These are phyloP conservation scores for Anser brachyrhynchus DNA, from an alignment of 2,113 vertebrate species.

Conservation along the genomic window DNA sequence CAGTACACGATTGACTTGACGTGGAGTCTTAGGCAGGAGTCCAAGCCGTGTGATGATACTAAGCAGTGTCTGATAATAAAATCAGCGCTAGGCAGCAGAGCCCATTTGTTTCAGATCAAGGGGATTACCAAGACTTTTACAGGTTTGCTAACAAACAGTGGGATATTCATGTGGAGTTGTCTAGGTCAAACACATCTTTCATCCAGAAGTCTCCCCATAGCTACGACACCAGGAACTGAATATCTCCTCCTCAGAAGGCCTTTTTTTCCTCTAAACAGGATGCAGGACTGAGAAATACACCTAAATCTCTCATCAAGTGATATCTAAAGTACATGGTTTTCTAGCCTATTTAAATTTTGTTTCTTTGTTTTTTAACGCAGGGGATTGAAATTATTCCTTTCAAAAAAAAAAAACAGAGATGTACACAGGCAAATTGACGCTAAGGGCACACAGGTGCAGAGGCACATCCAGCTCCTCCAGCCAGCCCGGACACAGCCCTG, in stretches of 20 bases:
- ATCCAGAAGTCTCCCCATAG: neutral
- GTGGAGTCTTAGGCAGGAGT: neutral
- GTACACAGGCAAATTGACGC: no score
- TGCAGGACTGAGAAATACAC: neutral
- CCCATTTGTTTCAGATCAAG: slow-evolving; percentile 59
- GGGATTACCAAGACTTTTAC: slow-evolving; percentile 44
- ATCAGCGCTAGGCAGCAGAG: slow-evolving; percentile 51
- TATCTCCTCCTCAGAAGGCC: neutral
- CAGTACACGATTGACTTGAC: neutral
- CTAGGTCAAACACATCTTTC: neutral
- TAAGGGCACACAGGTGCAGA: neutral
- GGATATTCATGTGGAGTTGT: neutral
- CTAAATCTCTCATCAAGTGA: neutral
- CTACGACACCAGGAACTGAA: neutral
- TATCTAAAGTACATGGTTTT: neutral
- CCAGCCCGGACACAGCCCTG: neutral
- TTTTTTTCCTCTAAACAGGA: neutral
- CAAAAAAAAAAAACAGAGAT: neutral
- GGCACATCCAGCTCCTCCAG: neutral
- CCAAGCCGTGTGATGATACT: slow-evolving; percentile 42
- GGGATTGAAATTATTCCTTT: neutral
- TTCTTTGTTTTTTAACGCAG: neutral
- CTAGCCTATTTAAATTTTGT: neutral
- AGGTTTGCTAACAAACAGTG: slow-evolving; percentile 31
- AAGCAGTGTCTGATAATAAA: slow-evolving; percentile 63